These are phyloP conservation scores for Hemitrygon akajei DNA, from an alignment of 2,797 vertebrate species.

Conservation along the genomic window DNA sequence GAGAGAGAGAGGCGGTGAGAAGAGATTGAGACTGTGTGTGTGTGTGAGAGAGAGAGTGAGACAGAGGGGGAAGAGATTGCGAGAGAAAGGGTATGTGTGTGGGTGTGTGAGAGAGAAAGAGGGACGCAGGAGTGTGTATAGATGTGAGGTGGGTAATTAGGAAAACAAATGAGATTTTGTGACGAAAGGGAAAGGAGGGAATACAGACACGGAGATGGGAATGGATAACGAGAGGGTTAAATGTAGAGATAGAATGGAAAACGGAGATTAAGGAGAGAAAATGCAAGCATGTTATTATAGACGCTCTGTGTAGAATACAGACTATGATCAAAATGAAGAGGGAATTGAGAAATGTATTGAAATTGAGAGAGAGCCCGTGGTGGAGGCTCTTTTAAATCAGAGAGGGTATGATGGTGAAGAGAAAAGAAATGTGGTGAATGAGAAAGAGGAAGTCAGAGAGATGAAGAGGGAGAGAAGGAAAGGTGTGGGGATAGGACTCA, in stretches of 20 bases:
- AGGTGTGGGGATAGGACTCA: slow-evolving; percentile 47
- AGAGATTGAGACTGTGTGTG: too few relatives aligned
- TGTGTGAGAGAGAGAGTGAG: too few relatives aligned
- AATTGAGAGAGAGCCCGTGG: too few relatives aligned
- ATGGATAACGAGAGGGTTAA: slow-evolving; percentile 38
- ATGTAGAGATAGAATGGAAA: slow-evolving; percentile 37
- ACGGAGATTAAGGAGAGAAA: background rate
- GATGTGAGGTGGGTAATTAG: background rate
- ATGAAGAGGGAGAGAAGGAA: slow-evolving; percentile 41
- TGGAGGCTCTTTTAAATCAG: background rate
- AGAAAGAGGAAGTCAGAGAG: background rate
- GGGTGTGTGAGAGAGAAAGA: slow-evolving; percentile 16
- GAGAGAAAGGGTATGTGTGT: too few relatives aligned
- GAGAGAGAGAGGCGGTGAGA: slow-evolving; percentile 7
- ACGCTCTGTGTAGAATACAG: slow-evolving; percentile 30
- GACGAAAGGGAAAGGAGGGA: slow-evolving; percentile 42
- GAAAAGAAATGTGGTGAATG: too few relatives aligned
- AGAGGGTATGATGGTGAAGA: background rate
- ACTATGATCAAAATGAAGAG: slow-evolving; percentile 43
- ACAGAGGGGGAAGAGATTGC: too few relatives aligned
- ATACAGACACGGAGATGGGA: slow-evolving; percentile 40
- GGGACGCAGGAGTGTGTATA: background rate
- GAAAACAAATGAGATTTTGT: slow-evolving; percentile 40
- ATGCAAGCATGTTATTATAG: background rate
- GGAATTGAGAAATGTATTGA: background rate